A percentile compares a stretch with the other conserved stretches of the same genome.
Conservation (phyloP, 1,140 invertebrate species). For the Hyphantria cunea region DNA sequence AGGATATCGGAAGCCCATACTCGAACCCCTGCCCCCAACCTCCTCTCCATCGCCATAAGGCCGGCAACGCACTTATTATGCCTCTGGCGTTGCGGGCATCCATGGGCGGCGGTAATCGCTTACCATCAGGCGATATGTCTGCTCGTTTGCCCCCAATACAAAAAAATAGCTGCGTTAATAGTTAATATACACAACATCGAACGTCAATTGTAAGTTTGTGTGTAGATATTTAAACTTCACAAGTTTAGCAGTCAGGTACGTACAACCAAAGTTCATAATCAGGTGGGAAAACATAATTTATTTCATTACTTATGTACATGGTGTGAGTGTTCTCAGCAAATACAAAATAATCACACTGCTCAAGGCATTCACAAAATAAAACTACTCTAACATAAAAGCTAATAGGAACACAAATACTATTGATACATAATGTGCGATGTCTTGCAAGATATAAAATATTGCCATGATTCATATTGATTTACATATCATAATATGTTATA, state of each 20-base stretch:
- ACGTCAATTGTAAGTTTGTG: too few species aligned
- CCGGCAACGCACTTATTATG: too few species aligned
- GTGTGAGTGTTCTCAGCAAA: slow-evolving; percentile 58
- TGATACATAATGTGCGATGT: slow-evolving; percentile 60
- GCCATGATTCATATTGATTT: slow-evolving; percentile 34
- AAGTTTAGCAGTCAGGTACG: neutral
- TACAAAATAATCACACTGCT: slow-evolving; percentile 67
- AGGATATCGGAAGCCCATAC: too few species aligned
- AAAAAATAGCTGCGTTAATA: too few species aligned
- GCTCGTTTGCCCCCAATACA: too few species aligned
- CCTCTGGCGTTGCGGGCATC: too few species aligned
- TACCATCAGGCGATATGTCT: too few species aligned
- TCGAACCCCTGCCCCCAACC: too few species aligned
- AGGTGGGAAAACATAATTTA: slow-evolving; percentile 77
- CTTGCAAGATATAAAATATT: slow-evolving; percentile 60
- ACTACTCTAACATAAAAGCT: slow-evolving; percentile 54
- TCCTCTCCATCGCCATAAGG: too few species aligned
- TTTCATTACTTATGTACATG: slow-evolving; percentile 71
- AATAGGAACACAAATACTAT: slow-evolving; percentile 58
- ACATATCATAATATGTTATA: slow-evolving; percentile 17
- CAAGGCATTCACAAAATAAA: slow-evolving; percentile 42
- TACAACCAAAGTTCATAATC: slow-evolving; percentile 11
- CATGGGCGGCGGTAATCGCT: too few species aligned
- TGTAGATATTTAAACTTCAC: neutral
- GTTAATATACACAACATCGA: too few species aligned